Evolutionary conservation across 1,140 invertebrate genomes (phyloP), one percentile per base, ranked within the genome.

Genomic region (Temnothorax longispinosus): DNA sequence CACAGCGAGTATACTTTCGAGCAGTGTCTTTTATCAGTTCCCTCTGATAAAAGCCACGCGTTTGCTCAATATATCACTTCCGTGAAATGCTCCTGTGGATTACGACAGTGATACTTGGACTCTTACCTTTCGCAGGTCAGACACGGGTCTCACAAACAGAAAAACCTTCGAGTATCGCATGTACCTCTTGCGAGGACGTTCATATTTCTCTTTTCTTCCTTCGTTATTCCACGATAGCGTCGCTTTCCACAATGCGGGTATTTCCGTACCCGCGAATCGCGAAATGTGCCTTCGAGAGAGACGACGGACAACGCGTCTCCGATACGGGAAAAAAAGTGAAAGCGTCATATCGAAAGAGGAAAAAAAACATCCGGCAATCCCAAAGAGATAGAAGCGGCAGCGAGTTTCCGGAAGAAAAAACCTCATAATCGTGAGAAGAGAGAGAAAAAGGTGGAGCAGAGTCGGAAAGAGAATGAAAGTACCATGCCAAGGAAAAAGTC

Each of bases 91-190:
- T 15, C 38, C 15, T 7, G 47, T 27, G 13, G 15, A 80, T 65
- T 65, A 38, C 27, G 58, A 77, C 64, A 64, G 27, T 7, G 21
- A 64, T 10, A 41, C 44, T 67, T 54, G 41, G 54, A 35, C 11
- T n/a, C 21, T 38, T 58, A 54, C 38, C 52, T 65, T 72, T 84
- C 47, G 21, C 41, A 50, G 54, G n/a, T 38, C 71, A 64, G 81
- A 35, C 47, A 58, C 21, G 60, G 15, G 18, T 60, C 27, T 76
- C 58, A 62, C 56, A 44, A 60, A 64, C 67, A 50, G 62, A 85
- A 77, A 77, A 65, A 32, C 74, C 60, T 78, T 77, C 44, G 58
- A 78, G 72, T 38, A 76, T 64, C 44, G 27, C 60, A 15, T 15
- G 0, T 41, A 27, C 27, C 27, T 27, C 72, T 32, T 62, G 21